Evolutionary conservation across 1,140 invertebrate genomes (phyloP).

Genomic region (Dolichoris vasculosae): DNA sequence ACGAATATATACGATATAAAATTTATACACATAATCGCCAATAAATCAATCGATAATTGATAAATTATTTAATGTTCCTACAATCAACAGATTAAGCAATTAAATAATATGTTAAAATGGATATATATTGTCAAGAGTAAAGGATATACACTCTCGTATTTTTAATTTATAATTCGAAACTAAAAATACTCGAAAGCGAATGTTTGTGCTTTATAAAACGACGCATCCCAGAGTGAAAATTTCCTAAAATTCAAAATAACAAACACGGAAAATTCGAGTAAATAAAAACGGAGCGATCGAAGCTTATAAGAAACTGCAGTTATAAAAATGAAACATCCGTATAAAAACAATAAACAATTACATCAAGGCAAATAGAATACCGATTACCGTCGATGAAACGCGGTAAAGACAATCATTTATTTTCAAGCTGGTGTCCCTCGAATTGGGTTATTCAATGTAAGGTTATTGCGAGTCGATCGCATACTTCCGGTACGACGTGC

Average conservation of each 20-base stretch:
- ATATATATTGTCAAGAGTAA: neutral
- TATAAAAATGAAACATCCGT: neutral
- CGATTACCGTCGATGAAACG: neutral
- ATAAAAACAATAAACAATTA: neutral
- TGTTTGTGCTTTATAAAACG: neutral
- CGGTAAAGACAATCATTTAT: neutral
- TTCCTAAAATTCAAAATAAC: no score
- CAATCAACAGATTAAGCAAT: neutral
- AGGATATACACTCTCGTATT: neutral
- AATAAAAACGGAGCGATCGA: neutral
- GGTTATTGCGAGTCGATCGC: slow-evolving; percentile 29
- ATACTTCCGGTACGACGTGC: neutral
- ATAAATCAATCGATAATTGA: neutral
- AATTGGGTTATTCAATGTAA: slow-evolving; percentile 10
- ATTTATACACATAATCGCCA: neutral
- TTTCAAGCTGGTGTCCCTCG: neutral
- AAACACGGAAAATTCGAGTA: neutral
- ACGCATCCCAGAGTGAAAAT: neutral
- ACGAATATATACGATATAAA: no score
- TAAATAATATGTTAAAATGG: neutral
- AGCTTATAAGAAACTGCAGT: neutral
- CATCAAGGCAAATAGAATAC: neutral
- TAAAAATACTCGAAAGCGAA: neutral
- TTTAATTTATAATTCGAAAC: neutral
- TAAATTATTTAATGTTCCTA: neutral